Base-by-base conservation (phyloP, 2,113 vertebrate genomes). In the Sander lucioperca region DNA sequence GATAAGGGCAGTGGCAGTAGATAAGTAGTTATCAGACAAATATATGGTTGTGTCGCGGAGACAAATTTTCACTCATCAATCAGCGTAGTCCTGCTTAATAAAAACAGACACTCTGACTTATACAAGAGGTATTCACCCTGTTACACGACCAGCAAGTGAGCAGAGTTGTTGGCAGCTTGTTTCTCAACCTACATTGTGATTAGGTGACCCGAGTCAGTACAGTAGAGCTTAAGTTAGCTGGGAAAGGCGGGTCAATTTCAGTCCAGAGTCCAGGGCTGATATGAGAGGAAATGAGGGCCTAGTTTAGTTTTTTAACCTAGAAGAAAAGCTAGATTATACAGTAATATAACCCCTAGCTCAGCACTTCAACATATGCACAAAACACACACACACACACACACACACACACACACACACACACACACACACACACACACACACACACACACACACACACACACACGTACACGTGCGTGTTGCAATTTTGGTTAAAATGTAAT, bases 211-310 rank as follows among this genome's bases (percentile, higher is more conserved):
- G 0, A 23, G 36, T 48, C 9, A 3, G 68, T 21, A 25, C 33
- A 66, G 36, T 39, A 27, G 50, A 71, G 68, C 47, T 79, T 36
- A 51, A 30, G 67, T 82, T 61, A 57, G 61, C 47, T 83, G 58
- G 54, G 45, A 86, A 84, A 67, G 70, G 21, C 0, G 6, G 4
- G 36, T 72, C 27, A 33, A 16, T 50, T 27, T 5, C 39, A 70
- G 86, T 86, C 39, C 80, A 87, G 84, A 83, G 84, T 90, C 53
- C 80, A 77, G 54, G 5, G n/a, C 45, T 86, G 79, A 83, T 74
- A 63, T 5, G 63, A 63, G 23, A 78, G 25, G 43, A 57, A 67
- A 79, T 47, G 39, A 59, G 51, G 27, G 12, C 51, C 56, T 30
- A 36, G 61, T 72, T 64, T 47, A 56, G 36, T 39, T 65, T 86